Conservation (phyloP, 2,888 invertebrate species). For the Chymomyza caudatula region DNA sequence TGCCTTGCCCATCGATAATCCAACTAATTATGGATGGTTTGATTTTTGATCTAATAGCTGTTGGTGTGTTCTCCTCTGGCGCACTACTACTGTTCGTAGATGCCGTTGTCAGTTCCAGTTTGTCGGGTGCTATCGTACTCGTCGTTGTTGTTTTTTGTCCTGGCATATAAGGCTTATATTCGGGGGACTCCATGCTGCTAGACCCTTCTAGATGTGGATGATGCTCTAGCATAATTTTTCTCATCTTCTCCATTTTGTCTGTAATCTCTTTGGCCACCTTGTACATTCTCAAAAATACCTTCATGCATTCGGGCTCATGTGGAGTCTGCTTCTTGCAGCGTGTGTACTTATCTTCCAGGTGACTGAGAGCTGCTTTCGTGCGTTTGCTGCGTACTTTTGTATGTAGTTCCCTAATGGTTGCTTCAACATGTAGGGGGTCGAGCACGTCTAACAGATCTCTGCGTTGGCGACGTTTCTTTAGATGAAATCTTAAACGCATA, state of each 20-base stretch:
- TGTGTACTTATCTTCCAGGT: slow-evolving; percentile 66
- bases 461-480: slow-evolving; percentile 29
- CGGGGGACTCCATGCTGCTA: slow-evolving; percentile 34
- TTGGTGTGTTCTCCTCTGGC: slow-evolving; percentile 22
- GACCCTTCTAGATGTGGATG: slow-evolving; percentile 43
- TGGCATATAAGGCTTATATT: slow-evolving; percentile 21
- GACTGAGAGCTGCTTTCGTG: slow-evolving; percentile 55
- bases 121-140: not conserved
- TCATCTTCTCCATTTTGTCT: slow-evolving; percentile 74
- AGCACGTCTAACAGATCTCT: slow-evolving; percentile 45
- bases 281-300: slow-evolving; percentile 72
- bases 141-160: not conserved
- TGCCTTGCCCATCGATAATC: slow-evolving; percentile 72
- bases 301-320: slow-evolving; percentile 63
- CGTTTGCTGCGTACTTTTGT: slow-evolving; percentile 69
- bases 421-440: slow-evolving; percentile 61
- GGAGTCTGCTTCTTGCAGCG: slow-evolving; percentile 68
- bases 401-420: slow-evolving; percentile 61
- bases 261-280: slow-evolving; percentile 72
- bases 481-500: slow-evolving; percentile 43
- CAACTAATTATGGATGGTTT: slow-evolving; percentile 63
- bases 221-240: slow-evolving; percentile 67
- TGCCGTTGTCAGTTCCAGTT: slow-evolving; percentile 10
- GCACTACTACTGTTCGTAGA: not conserved
- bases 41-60: slow-evolving; percentile 48